Conservation (phyloP, 2,888 invertebrate species). For the Branchipolynoe longqiensis region DNA sequence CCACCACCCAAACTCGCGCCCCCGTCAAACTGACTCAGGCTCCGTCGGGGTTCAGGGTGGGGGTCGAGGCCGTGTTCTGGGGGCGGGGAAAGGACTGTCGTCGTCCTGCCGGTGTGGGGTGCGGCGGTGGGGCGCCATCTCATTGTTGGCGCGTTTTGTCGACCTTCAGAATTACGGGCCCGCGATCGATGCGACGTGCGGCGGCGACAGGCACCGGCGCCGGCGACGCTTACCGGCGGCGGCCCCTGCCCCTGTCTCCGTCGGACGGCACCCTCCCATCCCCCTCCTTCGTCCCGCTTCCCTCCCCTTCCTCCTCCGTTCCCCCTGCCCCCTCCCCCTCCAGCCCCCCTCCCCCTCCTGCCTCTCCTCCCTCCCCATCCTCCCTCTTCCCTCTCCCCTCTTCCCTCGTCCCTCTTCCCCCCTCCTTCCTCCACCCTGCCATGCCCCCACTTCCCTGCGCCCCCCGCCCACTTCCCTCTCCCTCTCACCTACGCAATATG, state of each 20-base stretch:
- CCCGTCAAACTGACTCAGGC: too few species aligned
- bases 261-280: neutral
- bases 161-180: neutral
- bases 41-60: too few species aligned
- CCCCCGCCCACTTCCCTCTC: too few species aligned
- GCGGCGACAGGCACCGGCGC: too few species aligned
- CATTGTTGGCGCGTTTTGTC: neutral
- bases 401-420: neutral
- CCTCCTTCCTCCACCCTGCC: neutral
- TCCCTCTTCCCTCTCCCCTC: neutral
- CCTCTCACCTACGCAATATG: too few species aligned
- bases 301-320: neutral
- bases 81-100: neutral
- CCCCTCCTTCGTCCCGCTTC: neutral
- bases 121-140: too few species aligned
- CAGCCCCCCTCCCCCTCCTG: neutral
- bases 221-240: constrained; percentile 2
- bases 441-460: too few species aligned
- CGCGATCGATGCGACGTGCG: neutral
- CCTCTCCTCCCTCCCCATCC: neutral
- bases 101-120: too few species aligned
- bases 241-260: constrained; percentile 16
- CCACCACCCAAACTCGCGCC: too few species aligned
- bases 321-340: neutral
- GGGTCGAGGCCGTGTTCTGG: neutral